phyloP scores from a whole-genome alignment of 2,113 vertebrate genomes.

The Manacus vitellinus region DNA sequence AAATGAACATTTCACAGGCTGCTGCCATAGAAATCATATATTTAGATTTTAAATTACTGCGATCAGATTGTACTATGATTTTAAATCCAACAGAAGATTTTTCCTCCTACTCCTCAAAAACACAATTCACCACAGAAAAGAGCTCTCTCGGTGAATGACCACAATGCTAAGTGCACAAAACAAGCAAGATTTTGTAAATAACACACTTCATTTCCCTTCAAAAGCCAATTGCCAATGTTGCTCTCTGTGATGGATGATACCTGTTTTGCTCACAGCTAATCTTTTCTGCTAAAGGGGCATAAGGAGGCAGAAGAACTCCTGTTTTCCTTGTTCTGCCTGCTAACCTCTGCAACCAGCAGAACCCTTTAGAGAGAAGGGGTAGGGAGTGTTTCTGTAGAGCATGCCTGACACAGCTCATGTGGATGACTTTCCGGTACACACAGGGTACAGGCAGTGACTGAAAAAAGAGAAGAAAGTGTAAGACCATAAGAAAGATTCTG shows the following conservation, averaged over 20 bases:
- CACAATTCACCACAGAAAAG: background rate
- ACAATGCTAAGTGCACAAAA: background rate
- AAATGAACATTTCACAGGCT: background rate
- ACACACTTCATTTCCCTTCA: background rate
- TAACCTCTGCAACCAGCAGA: background rate
- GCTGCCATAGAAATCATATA: background rate
- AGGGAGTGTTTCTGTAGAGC: background rate
- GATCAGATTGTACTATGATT: background rate
- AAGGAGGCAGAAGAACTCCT: background rate
- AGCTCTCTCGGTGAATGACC: background rate
- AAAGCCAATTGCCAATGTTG: background rate
- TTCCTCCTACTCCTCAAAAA: background rate
- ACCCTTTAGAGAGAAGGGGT: background rate
- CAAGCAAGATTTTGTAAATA: background rate
- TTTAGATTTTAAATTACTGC: constrained; percentile 8
- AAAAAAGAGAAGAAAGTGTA: background rate
- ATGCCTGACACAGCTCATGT: background rate
- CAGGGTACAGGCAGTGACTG: background rate
- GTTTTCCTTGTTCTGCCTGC: background rate
- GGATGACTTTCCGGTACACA: background rate
- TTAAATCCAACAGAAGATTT: background rate
- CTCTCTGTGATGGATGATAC: background rate
- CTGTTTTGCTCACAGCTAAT: background rate
- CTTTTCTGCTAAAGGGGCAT: background rate
- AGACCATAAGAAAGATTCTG: background rate